Conservation (phyloP, 2,797 vertebrate species). For the Pogonophryne albipinna region DNA sequence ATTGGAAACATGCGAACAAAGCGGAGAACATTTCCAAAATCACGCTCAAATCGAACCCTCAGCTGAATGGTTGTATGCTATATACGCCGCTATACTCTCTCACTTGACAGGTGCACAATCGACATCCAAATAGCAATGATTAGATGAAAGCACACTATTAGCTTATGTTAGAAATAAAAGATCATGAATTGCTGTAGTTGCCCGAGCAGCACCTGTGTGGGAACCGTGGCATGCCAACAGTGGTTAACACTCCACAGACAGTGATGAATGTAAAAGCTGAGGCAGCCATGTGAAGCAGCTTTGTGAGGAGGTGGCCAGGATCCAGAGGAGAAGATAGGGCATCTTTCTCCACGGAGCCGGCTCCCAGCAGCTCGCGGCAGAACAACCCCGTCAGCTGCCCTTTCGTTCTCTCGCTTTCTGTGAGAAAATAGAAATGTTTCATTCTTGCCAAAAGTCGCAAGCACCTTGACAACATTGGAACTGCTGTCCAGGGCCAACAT, state of each 20-base stretch:
- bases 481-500: neutral
- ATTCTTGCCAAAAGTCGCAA: slow-evolving; percentile 37
- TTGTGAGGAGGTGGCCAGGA: slow-evolving; percentile 29
- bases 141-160: neutral
- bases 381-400: slow-evolving; percentile 26
- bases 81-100: neutral
- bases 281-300: slow-evolving; percentile 40
- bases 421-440: slow-evolving; percentile 44
- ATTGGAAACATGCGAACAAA: neutral
- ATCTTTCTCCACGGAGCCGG: slow-evolving; percentile 12
- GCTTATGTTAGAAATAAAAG: neutral
- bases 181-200: slow-evolving; percentile 22
- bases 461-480: slow-evolving; percentile 24
- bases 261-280: slow-evolving; percentile 77
- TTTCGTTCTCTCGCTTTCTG: slow-evolving; percentile 15
- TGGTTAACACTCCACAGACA: slow-evolving; percentile 65
- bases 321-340: slow-evolving; percentile 32
- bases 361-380: slow-evolving; percentile 18
- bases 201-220: slow-evolving; percentile 44
- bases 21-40: neutral
- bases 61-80: neutral
- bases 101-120: neutral
- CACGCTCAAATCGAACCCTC: neutral
- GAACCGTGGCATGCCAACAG: slow-evolving; percentile 61
- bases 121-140: neutral